Base-by-base conservation (phyloP, 2,113 vertebrate species). In the Saccopteryx bilineata region DNA sequence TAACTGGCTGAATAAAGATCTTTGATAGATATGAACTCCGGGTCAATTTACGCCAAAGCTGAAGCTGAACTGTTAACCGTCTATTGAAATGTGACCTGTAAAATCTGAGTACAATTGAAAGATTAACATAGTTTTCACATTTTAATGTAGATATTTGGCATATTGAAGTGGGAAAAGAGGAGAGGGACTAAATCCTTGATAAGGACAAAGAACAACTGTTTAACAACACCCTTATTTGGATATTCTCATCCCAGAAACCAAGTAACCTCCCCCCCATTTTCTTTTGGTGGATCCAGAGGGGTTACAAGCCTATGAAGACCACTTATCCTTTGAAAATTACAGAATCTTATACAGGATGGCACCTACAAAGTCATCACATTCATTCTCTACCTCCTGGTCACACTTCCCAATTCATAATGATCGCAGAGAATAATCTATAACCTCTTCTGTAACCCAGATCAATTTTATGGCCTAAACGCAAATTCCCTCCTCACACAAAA, bases 111-210 rank as follows among this genome's bases (percentile, higher is more conserved):
- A 96, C 71, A 97, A 96, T 5, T 65, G 90, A 46, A 58, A 94
- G 79, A 91, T 96, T 95, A 89, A 98, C 66, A n/a, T 87, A 96
- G 93, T 82, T 97, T 95, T 93, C 96, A 95, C 91, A 96, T 84
- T 88, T 97, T 96, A 93, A 92, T 83, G 63, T 87, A 95, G 96
- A 92, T 93, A 97, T 95, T 90, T 97, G 92, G 79, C 83, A 72
- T 24, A 96, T 18, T 81, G 31, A 24, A 24, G 95, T 80, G 33
- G 15, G 54, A 65, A 69, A 69, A 65, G 31, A 84, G 69, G 95
- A 63, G n/a, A 14, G 60, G 19, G 23, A 80, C 65, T 60, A 82
- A 85, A 92, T 81, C 80, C 78, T 39, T 66, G 80, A 87, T 95
- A 94, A 84, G 18, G 69, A 95, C 81, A 97, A 94, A 94, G 79